Evolutionary conservation across 64 coral and sea anemone species (phyloP).

Genomic region (Montipora efflorescens): DNA sequence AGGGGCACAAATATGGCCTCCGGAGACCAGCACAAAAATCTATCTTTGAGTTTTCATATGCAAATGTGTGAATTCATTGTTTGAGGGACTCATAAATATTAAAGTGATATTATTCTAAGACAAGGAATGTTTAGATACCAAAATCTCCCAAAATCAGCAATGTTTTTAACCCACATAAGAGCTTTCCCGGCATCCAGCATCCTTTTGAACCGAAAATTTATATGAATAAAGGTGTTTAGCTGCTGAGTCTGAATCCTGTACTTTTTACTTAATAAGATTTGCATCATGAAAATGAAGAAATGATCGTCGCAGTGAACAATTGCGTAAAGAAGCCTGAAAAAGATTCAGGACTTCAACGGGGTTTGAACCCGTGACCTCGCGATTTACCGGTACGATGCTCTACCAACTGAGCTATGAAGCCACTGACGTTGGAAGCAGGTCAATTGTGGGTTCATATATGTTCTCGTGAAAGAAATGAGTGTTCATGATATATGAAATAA

Average conservation of each 20-base stretch:
- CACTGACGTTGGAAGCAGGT: no score
- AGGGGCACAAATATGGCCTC: background rate
- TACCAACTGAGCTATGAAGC: no score
- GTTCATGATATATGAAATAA: no score
- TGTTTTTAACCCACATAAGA: background rate
- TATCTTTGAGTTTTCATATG: background rate
- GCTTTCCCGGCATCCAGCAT: background rate
- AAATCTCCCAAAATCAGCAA: background rate
- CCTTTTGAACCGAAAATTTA: background rate
- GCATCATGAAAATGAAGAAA: no score
- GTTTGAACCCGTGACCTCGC: no score
- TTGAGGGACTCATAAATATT: background rate
- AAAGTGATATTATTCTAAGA: background rate
- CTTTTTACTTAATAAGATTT: no score
- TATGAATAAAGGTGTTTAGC: background rate
- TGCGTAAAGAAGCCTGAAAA: no score
- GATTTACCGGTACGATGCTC: no score
- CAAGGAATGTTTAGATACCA: background rate
- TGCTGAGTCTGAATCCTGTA: background rate
- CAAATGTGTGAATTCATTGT: background rate
- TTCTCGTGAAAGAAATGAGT: no score
- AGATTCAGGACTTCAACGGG: no score
- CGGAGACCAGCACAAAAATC: background rate
- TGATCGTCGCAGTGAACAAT: no score
- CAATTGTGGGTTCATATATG: no score